These are phyloP conservation scores for Stomatorhinus walkeri DNA, from an alignment of 2,797 vertebrate species.

Conservation along the genomic window DNA sequence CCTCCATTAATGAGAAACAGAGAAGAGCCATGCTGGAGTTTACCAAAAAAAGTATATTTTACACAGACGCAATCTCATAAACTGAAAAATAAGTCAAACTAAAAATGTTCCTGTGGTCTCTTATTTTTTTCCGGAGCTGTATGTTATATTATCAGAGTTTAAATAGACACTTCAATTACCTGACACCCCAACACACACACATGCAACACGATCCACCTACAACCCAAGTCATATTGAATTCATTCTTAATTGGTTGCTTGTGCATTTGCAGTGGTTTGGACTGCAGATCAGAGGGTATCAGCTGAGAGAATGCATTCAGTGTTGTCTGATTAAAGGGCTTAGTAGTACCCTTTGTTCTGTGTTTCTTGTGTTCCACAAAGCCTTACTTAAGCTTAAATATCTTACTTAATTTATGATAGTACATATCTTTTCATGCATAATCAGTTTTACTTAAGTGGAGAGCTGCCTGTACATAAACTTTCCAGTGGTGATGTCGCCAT, in stretches of 20 bases:
- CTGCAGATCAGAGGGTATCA: not conserved
- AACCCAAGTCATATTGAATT: not conserved
- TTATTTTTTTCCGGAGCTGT: not conserved
- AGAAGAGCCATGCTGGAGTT: not conserved
- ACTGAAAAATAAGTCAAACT: not conserved
- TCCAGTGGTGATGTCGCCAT: not conserved
- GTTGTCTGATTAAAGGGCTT: not conserved
- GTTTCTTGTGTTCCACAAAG: not conserved
- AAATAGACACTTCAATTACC: not conserved
- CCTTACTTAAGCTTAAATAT: not conserved
- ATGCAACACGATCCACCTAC: not conserved
- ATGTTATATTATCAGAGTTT: not conserved
- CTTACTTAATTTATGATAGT: not conserved
- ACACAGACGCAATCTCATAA: not conserved
- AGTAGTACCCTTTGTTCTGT: not conserved
- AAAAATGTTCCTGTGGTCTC: not conserved
- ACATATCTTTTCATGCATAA: not conserved
- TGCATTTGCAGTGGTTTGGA: not conserved
- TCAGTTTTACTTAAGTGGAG: not conserved
- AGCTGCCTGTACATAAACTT: not conserved
- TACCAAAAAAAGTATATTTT: not conserved
- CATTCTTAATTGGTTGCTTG: not conserved
- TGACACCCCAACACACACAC: not conserved
- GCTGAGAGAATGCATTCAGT: not conserved
- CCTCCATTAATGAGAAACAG: not conserved